These are phyloP conservation scores for Alcis repandata DNA, from an alignment of 2,888 invertebrate genomes.

Conservation along the genomic window DNA sequence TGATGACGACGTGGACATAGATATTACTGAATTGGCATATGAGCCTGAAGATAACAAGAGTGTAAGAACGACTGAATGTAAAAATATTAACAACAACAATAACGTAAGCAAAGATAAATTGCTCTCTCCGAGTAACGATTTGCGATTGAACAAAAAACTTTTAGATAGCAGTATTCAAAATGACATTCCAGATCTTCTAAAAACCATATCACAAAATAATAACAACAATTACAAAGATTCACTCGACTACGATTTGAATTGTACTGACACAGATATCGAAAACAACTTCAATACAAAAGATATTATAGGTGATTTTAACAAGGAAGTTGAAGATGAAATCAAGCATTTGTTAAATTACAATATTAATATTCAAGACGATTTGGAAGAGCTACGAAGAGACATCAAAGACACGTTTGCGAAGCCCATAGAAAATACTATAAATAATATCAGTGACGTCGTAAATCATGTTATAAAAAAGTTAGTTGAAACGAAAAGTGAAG, in stretches of 20 bases:
- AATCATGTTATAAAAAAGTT: constrained; percentile 83
- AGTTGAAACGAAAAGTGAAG: constrained; percentile 74
- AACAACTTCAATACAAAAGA: constrained; percentile 80
- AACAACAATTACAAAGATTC: constrained; percentile 65
- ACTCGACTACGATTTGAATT: constrained; percentile 65
- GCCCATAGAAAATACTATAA: constrained; percentile 82
- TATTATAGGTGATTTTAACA: constrained; percentile 87
- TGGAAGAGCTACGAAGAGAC: constrained; percentile 81
- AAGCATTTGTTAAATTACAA: constrained; percentile 81
- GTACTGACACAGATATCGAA: constrained; percentile 77
- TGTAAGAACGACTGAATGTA: constrained; percentile 55
- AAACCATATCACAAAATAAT: constrained; percentile 76
- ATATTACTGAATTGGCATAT: constrained; percentile 69
- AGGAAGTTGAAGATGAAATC: constrained; percentile 87
- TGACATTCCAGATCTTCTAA: constrained; percentile 80
- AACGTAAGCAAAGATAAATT: constrained; percentile 53
- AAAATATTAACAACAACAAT: constrained; percentile 78
- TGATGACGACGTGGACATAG: constrained; percentile 80
- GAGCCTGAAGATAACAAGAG: constrained; percentile 63
- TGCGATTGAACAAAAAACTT: constrained; percentile 48
- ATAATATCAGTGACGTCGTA: constrained; percentile 83
- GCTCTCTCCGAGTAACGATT: constrained; percentile 46
- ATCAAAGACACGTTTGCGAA: constrained; percentile 82
- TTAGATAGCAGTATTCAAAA: constrained; percentile 63
- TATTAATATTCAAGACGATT: constrained; percentile 79